A percentile compares a stretch with the other conserved stretches of the same genome.
These are phyloP conservation scores for Xenops minutus DNA, from an alignment of 2,797 vertebrate genomes.

Conservation along the genomic window DNA sequence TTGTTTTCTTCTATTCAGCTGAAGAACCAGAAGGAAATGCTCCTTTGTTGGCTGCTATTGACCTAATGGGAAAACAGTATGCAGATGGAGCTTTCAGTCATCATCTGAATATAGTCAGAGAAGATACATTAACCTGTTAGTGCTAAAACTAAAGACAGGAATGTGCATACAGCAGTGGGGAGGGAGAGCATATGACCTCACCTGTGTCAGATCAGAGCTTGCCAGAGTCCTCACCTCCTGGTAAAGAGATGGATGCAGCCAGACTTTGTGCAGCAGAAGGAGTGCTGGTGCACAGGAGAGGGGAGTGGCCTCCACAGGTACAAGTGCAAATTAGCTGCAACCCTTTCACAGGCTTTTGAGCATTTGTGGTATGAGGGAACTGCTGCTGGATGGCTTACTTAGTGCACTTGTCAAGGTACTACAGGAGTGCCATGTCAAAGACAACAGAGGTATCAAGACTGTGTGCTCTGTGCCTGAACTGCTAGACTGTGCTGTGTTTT, in stretches of 20 bases:
- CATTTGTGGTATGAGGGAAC: background rate
- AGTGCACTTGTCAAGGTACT: background rate
- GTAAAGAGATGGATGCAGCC: background rate
- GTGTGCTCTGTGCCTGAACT: background rate
- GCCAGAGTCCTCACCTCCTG: background rate
- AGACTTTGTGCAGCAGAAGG: background rate
- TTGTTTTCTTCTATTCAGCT: constrained; percentile 31
- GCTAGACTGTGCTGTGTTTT: background rate
- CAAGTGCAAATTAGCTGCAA: background rate
- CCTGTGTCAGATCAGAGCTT: background rate
- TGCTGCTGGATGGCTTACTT: background rate
- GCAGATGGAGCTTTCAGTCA: background rate
- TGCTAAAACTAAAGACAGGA: background rate
- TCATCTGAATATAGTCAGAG: background rate
- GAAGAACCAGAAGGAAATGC: background rate
- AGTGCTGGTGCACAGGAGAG: background rate
- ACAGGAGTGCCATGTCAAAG: background rate
- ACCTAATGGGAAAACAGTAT: constrained; percentile 3
- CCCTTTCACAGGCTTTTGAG: background rate
- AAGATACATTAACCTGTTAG: background rate
- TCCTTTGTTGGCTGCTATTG: background rate
- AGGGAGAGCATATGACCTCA: background rate
- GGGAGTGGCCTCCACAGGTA: background rate
- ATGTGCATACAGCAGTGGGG: background rate
- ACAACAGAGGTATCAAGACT: background rate